Evolutionary conservation across 2,888 invertebrate species (phyloP), one percentile per base, ranked within the genome.

Genomic region (Trimorus sp.): DNA sequence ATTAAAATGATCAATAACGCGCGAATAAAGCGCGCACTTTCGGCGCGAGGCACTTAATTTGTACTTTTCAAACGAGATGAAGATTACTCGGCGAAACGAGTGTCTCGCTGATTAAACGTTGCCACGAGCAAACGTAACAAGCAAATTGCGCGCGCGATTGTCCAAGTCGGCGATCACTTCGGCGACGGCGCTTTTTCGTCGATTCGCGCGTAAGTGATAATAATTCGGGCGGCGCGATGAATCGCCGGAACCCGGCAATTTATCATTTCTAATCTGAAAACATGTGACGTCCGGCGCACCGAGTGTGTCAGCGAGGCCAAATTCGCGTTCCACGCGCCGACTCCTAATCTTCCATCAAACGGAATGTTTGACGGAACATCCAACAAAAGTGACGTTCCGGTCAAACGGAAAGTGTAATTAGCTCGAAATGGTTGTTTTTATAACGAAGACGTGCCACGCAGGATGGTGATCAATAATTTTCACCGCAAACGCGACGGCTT

Each of bases 1-100:
- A 79, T 79, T 79, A 79, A 79, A 74, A 79, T 79, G 79, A 79
- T 79, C 69, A 71, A 79, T 79, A 69, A 65, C 59, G 26, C 49
- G 51, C 63, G 70, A 56, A 70, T 60, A 56, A 69, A 58, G 65
- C 40, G 48, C 12, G 51, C 51, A 70, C 58, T 49, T 36, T 69
- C n/a, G 59, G 74, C 26, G 66, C 60, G 7, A 65, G 45, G 36
- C 54, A 69, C 56, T 58, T 79, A 74, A 74, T 79, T 63, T 69
- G 74, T 63, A 79, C 79, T 79, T 79, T 68, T 79, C 79, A 79
- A 73, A 66, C n/a, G 45, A n/a, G 58, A 66, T 60, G 70, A 60
- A 71, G 66, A 78, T 78, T 78, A 78, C 71, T 59, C 45, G 42
- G 49, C 53, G 78, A 71, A 78, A 71, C 71, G 71, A 78, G 71